Conservation (phyloP, 1,140 invertebrate species). For the Vanessa atalanta region DNA sequence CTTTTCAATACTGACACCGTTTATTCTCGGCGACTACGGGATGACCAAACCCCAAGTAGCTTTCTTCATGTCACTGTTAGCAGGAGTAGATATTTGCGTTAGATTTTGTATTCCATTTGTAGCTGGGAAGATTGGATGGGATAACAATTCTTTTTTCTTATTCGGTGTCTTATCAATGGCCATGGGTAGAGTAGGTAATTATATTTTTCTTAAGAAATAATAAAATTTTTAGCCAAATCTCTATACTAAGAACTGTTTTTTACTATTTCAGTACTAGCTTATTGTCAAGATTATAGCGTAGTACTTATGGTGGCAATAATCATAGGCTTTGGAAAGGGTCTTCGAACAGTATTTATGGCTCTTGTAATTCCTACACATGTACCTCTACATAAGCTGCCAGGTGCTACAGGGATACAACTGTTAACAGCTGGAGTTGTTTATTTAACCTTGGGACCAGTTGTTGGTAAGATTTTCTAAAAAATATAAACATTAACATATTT, state of each 20-base stretch:
- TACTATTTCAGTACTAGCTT: conserved; percentile 73
- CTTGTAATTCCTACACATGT: conserved; percentile 85
- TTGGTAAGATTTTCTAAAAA: conserved; percentile 70
- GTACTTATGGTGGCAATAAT: conserved; percentile 81
- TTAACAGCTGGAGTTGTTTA: conserved; percentile 83
- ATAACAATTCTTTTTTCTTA: conserved; percentile 85
- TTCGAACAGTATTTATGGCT: conserved; percentile 85
- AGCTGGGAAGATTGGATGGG: conserved; percentile 83
- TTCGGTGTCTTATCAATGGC: conserved; percentile 84
- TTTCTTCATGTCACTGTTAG: conserved; percentile 83
- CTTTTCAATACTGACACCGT: conserved; percentile 86
- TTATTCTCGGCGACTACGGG: conserved; percentile 84
- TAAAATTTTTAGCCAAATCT: neutral
- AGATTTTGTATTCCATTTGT: conserved; percentile 84
- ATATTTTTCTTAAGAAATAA: neutral
- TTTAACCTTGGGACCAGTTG: conserved; percentile 81
- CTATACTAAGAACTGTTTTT: neutral
- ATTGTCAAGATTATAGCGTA: conserved; percentile 70
- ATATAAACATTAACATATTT: too few species aligned
- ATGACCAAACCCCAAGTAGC: conserved; percentile 82
- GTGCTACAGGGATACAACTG: conserved; percentile 83
- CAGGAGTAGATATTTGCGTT: conserved; percentile 82
- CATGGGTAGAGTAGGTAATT: conserved; percentile 83
- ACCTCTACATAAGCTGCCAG: conserved; percentile 82
- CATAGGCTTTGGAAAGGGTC: conserved; percentile 84